Evolutionary conservation across 53 echinoderm and acorn worm species (phyloP), one percentile per base, ranked within the genome.

Genomic region (Astropecten irregularis): DNA sequence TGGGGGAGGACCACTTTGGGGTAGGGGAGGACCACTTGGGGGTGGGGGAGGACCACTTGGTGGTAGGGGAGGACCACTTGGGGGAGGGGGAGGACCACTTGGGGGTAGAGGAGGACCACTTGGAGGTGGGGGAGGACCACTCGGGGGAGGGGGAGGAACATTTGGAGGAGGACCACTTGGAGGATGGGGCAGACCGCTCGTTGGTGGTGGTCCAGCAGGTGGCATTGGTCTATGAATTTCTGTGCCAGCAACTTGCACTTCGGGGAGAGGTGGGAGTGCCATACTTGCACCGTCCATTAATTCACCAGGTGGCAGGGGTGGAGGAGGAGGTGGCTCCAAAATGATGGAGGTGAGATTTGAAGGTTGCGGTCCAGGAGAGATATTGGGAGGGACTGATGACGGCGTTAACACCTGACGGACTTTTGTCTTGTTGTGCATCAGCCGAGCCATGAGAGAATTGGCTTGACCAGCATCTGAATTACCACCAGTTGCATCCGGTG

Each of bases 261-360:
- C 79, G 0, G 63, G 79, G 18, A 40, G 74, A 56, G 74, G 74
- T 6, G 40, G 74, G 3, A 57, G 79, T 48, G 31, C 42, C 6
- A 11, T 33, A 61, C 61, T 22, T 9, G 13, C 30, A 48, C 18
- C 57, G 31, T 22, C 16, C 48, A 10, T 28, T 2, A 33, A 2
- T 40, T 61, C 44, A 29, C 62, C 79, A 11, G 79, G 62, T 61
- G 74, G 74, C 40, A 74, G 51, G 23, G 79, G 79, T n/a, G 79
- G 79, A 18, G 79, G 79, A 27, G 79, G 79, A 18, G 79, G 79
- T 7, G 79, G 79, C 33, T 79, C 79, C 48, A 79, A 48, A 46
- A 79, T 79, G 34, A 79, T 61, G 11, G 79, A 62, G 14, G 60
- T 18, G 30, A 79, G 21, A 47, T 46, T 62, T 42, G 79, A 31